These are phyloP conservation scores for Torymus aiolomorphi DNA, from an alignment of 2,888 invertebrate species.

Conservation along the genomic window DNA sequence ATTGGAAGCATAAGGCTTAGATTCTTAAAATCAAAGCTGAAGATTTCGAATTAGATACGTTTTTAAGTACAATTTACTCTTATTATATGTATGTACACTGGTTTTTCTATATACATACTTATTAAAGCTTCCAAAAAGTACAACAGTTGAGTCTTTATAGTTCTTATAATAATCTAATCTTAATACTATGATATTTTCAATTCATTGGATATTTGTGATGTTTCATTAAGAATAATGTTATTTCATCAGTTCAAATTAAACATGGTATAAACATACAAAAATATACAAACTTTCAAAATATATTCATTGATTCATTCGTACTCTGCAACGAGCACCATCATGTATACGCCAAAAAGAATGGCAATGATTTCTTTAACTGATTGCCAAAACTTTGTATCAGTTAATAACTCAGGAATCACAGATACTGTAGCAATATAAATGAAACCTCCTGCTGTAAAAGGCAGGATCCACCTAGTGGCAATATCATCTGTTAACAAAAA, in stretches of 20 bases:
- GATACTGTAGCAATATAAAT: constrained; percentile 99
- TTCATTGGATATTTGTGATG: constrained; percentile 43
- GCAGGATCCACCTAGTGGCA: constrained; percentile 92
- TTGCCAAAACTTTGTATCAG: constrained; percentile 90
- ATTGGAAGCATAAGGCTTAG: constrained; percentile 40
- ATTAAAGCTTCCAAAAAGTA: constrained; percentile 27
- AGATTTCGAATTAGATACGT: constrained; percentile 38
- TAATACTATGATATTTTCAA: constrained; percentile 31
- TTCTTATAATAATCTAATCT: constrained; percentile 23
- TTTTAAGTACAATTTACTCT: constrained; percentile 32
- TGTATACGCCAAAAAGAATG: constrained; percentile 90
- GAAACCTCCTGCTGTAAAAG: constrained; percentile 99
- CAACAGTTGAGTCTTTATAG: constrained; percentile 30
- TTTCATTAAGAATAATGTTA: constrained; percentile 42
- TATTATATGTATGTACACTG: constrained; percentile 47
- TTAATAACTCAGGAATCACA: constrained; percentile 96
- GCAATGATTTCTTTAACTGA: constrained; percentile 94
- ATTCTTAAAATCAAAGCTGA: constrained; percentile 34
- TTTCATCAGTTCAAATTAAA: constrained; percentile 31
- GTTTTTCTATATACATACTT: constrained; percentile 35
- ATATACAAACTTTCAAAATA: constrained; percentile 20
- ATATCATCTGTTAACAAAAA: constrained; percentile 78
- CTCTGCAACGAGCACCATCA: constrained; percentile 96
- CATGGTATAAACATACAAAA: constrained; percentile 43
- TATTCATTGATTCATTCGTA: constrained; percentile 78